Percentiles rank a stretch among this genome's conserved stretches.
These are phyloP conservation scores for Dorcus hopei DNA, from an alignment of 2,888 invertebrate genomes.

Conservation along the genomic window DNA sequence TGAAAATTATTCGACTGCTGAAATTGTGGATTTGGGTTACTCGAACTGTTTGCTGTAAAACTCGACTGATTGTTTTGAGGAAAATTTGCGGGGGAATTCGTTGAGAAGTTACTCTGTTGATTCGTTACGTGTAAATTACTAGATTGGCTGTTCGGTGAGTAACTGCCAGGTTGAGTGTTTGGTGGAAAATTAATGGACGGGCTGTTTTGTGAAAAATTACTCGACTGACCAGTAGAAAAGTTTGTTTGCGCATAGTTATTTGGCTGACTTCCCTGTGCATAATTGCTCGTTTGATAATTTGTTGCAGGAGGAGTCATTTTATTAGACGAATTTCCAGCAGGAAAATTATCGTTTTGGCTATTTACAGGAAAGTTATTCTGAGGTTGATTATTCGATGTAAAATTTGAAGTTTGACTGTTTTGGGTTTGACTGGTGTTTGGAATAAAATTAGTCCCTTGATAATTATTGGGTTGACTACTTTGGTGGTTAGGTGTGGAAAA, in stretches of 20 bases:
- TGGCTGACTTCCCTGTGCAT: neutral
- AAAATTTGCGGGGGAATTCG: conserved; percentile 4
- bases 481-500: neutral
- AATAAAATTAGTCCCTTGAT: conserved; percentile 8
- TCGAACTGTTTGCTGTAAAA: conserved; percentile 2
- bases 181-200: conserved; percentile 5
- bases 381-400: conserved; percentile 1
- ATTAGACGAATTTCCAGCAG: neutral
- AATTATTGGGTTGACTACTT: neutral
- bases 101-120: neutral
- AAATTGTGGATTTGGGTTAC: conserved; percentile 14
- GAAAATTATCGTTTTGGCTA: conserved; percentile 3
- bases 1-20: conserved; percentile 12
- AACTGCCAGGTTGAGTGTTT: conserved; percentile 5
- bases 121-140: neutral
- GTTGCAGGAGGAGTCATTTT: neutral
- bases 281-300: neutral
- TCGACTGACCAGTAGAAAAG: neutral
- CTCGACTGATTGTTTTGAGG: neutral
- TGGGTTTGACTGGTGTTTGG: conserved; percentile 7
- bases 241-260: neutral
- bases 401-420: conserved; percentile 2
- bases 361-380: neutral
- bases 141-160: neutral
- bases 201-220: neutral